Evolutionary conservation across 2,113 vertebrate genomes (phyloP).

Genomic region (Chamaetylas fuelleborni): DNA sequence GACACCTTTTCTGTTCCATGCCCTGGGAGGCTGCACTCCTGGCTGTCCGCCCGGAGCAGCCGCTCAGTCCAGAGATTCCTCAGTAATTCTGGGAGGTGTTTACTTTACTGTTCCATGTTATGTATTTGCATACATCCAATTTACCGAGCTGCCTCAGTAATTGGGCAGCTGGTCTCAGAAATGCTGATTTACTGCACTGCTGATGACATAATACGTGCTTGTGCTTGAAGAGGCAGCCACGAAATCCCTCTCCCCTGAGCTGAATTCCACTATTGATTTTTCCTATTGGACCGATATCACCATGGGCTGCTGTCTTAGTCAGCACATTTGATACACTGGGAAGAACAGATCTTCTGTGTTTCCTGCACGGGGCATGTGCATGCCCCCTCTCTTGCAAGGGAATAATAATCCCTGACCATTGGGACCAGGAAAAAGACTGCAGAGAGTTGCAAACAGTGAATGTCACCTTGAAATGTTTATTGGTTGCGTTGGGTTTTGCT

Average conservation of each 20-base stretch:
- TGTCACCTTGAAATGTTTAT: background rate
- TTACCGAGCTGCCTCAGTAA: constrained; percentile 27
- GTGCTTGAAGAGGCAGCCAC: background rate
- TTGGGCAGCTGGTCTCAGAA: constrained; percentile 54
- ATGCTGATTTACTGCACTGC: constrained; percentile 40
- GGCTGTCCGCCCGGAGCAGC: accelerated
- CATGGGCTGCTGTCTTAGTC: background rate
- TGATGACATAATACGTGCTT: constrained; percentile 28
- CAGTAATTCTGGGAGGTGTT: constrained; percentile 19
- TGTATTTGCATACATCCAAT: constrained; percentile 49
- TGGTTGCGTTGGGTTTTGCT: background rate
- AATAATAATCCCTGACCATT: background rate
- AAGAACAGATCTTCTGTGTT: background rate
- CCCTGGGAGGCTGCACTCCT: background rate
- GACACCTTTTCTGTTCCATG: background rate
- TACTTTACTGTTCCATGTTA: background rate
- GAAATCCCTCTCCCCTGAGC: background rate
- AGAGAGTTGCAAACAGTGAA: background rate
- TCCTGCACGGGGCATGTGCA: accelerated
- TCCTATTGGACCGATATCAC: background rate
- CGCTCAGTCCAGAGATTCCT: background rate
- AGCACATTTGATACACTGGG: accelerated
- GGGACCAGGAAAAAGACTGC: background rate
- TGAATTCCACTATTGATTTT: background rate
- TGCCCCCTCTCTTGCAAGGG: background rate